Percentiles rank a stretch among this genome's conserved stretches.
phyloP scores from a whole-genome alignment of 30 jellyfish, hydroid and myxozoan genomes.

The Turritopsis rubra region DNA sequence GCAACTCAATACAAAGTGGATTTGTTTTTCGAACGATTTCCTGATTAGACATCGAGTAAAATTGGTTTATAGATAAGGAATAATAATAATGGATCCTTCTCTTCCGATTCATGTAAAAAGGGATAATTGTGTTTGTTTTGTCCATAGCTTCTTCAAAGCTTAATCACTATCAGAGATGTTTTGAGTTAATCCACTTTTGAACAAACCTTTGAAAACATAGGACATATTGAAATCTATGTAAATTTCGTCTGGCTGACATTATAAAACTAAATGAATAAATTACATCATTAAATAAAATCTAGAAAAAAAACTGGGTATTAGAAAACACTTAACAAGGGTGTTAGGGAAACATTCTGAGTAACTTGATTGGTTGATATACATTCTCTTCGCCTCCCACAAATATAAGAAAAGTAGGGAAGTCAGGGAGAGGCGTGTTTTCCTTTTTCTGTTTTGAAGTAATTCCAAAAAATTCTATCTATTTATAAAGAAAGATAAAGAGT shows the following conservation, averaged over 20 bases:
- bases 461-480: neutral
- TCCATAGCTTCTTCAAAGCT: neutral
- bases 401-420: too few relatives aligned
- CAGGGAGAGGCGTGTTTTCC: neutral
- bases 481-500: neutral
- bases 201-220: too few relatives aligned
- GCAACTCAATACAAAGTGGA: neutral
- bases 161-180: neutral
- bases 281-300: neutral
- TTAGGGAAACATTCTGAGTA: too few relatives aligned
- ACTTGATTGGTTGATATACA: neutral
- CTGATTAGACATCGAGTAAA: neutral
- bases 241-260: neutral
- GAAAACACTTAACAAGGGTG: too few relatives aligned
- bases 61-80: neutral
- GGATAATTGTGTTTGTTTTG: neutral
- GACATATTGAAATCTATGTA: too few relatives aligned
- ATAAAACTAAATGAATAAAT: neutral
- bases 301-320: neutral
- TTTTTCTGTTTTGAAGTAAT: neutral
- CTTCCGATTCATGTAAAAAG: neutral
- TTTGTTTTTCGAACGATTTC: neutral
- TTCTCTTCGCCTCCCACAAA: neutral
- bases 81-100: neutral
- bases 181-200: neutral